Evolutionary conservation across 2,797 vertebrate genomes (phyloP), one percentile per base, ranked within the genome.

Genomic region (Rhynchotus rufescens): DNA sequence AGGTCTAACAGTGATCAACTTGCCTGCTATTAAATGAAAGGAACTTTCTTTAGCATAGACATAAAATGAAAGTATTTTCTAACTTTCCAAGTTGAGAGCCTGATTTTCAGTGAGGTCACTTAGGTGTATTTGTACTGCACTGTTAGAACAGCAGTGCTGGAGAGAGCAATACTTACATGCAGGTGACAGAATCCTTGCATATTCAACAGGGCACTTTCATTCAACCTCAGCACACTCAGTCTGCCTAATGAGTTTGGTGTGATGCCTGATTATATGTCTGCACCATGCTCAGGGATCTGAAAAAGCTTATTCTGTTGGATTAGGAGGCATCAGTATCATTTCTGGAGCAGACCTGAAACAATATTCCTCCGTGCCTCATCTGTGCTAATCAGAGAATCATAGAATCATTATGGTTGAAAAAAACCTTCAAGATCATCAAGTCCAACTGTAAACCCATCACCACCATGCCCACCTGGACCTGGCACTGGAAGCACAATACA

Each of bases 151-250:
- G 2, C 34, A 10, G 36, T 28, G 28, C 51, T 45, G 47, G 0
- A 6, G 42, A 25, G 59, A 21, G 7, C 49, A 49, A 21, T 15
- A 13, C 19, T 21, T 40, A 13, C 15, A 17, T 36, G 30, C 15
- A 1, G 0, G n/a, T 61, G 45, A 7, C 45, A 45, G 49, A 17
- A 23, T 2, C 0, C 42, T 34, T 9, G 81, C 1, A 1, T 38
- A 19, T 47, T 57, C 49, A 45, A 8, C 21, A 60, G 36, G 28
- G 21, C 23, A 19, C 19, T 32, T 38, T 34, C 21, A 12, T 45
- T 57, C 54, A 25, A 1, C 15, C 49, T n/a, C 68, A n/a, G 51
- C 15, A 8, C 26, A 8, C 13, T 52, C 68, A 23, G 15, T 22
- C 42, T 80, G 36, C 45, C 32, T 34, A 25, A 23, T 21, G 40